Conservation (phyloP, 1,140 invertebrate genomes). For the Drosophila tsacasi region DNA sequence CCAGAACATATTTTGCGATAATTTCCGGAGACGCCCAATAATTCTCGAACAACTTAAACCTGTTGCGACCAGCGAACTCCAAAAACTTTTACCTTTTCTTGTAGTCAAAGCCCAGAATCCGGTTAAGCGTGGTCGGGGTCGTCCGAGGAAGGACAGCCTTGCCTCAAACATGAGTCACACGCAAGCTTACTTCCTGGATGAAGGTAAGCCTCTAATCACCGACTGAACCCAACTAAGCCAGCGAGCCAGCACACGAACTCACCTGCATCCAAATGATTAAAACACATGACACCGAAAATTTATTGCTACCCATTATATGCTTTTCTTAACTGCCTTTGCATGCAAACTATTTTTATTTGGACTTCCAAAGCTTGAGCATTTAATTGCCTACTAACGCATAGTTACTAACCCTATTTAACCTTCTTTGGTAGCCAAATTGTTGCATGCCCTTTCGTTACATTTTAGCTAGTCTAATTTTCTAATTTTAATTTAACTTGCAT, state of each 20-base stretch:
- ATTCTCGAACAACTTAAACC: background rate
- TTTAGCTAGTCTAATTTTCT: slow-evolving; percentile 1
- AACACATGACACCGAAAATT: slow-evolving; percentile 5
- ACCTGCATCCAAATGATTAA: slow-evolving; percentile 10
- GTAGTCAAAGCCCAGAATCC: slow-evolving; percentile 84
- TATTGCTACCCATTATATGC: background rate
- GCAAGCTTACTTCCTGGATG: slow-evolving; percentile 87
- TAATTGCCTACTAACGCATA: slow-evolving; percentile 1
- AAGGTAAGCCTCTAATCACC: slow-evolving; percentile 86
- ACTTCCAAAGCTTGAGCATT: slow-evolving; percentile 1
- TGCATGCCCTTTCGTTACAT: slow-evolving; percentile 15
- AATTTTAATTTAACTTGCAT: slow-evolving; percentile 18
- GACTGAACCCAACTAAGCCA: slow-evolving; percentile 35
- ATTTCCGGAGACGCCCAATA: background rate
- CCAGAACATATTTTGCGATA: background rate
- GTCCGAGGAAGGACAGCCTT: slow-evolving; percentile 87
- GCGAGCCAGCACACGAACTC: slow-evolving; percentile 5
- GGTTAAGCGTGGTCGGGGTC: slow-evolving; percentile 86
- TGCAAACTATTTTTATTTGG: slow-evolving; percentile 13
- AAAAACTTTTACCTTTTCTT: slow-evolving; percentile 74
- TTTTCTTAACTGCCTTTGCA: slow-evolving; percentile 5
- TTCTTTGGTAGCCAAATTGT: background rate
- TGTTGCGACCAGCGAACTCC: slow-evolving; percentile 33
- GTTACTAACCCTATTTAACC: slow-evolving; percentile 2
- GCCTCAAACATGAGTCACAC: slow-evolving; percentile 84